Evolutionary conservation across 2,113 vertebrate genomes (phyloP), one percentile per base, ranked within the genome.

Genomic region (Myrmecophaga tridactyla): DNA sequence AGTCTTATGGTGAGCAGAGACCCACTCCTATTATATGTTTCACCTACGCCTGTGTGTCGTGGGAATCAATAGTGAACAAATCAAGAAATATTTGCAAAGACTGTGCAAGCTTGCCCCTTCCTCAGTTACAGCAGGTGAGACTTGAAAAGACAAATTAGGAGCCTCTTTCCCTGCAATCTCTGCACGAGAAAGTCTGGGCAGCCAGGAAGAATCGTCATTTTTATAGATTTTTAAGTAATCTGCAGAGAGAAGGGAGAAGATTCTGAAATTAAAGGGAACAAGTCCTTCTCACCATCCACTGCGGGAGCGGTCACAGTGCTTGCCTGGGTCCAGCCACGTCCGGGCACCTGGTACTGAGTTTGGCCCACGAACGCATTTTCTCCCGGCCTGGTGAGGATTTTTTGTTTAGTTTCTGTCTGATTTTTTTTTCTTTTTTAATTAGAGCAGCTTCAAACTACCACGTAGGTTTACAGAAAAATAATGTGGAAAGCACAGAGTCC

Each of bases 1-100:
- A 13, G 75, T 46, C 31, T 63, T 1, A 9, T 27, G 60, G 51
- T 9, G 86, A 7, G 34, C 5, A 9, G 53, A 58, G 41, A 36
- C 34, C 14, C 63, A 4, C 84, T 1, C 10, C 27, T 21, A 0
- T 13, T 0, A 34, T 0, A 23, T 23, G 4, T 65, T 9, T 72
- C n/a, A 34, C 27, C 11, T 1, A 27, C 27, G 23, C 31, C 31
- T 9, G 1, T 31, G 13, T 4, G 3, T 0, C 51, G 10, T 46
- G 69, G 12, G 25, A 31, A 27, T 34, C 21, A 21, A 51, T 39
- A 23, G 34, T 17, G 39, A 29, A 48, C 39, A 14, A 48, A 9
- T 27, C 41, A 8, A 4, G 29, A 3, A 4, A 0, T 15, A 63
- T 17, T 21, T 12, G 81, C 53, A 2, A 10, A 65, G 41, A n/a